phyloP scores from a whole-genome alignment of 2,888 invertebrate genomes.

The Platerodrilus igneus region DNA sequence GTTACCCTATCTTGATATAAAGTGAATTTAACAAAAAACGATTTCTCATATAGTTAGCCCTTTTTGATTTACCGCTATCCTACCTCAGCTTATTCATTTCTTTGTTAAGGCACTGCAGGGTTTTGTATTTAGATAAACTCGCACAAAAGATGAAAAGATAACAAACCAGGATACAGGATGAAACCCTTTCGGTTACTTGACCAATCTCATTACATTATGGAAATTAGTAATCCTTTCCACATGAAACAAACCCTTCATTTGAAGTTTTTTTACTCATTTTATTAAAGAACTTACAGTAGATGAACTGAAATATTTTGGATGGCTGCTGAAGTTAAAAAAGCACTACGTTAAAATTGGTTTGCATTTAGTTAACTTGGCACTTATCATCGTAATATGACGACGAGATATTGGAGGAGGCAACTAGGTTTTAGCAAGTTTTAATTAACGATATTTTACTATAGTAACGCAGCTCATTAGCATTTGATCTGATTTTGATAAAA shows the following conservation, averaged over 20 bases:
- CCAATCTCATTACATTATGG: slow-evolving; percentile 44
- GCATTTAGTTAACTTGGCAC: too few relatives aligned
- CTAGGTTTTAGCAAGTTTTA: too few relatives aligned
- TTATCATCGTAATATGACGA: too few relatives aligned
- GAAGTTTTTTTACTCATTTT: slow-evolving; percentile 12
- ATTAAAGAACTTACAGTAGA: slow-evolving; percentile 32
- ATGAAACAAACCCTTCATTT: slow-evolving; percentile 13
- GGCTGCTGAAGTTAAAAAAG: too few relatives aligned
- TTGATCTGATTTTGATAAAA: too few relatives aligned
- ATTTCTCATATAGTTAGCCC: slow-evolving; percentile 28
- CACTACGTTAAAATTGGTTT: too few relatives aligned
- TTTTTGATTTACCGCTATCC: slow-evolving; percentile 25
- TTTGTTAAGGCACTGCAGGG: slow-evolving; percentile 31
- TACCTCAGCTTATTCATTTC: slow-evolving; percentile 18
- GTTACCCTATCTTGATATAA: slow-evolving; percentile 30
- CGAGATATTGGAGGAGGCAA: too few relatives aligned
- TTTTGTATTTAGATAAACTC: slow-evolving; percentile 34
- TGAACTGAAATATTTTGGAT: too few relatives aligned
- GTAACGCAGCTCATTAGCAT: too few relatives aligned
- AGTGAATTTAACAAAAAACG: slow-evolving; percentile 30
- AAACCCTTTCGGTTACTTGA: slow-evolving; percentile 39
- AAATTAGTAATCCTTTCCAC: slow-evolving; percentile 35
- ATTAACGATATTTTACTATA: too few relatives aligned
- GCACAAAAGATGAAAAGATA: slow-evolving; percentile 34
- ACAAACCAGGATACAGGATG: slow-evolving; percentile 31